A percentile compares a stretch with the other conserved stretches of the same genome.
Evolutionary conservation across 2,888 invertebrate genomes (phyloP).

Genomic region (Palloptera scutellata): DNA sequence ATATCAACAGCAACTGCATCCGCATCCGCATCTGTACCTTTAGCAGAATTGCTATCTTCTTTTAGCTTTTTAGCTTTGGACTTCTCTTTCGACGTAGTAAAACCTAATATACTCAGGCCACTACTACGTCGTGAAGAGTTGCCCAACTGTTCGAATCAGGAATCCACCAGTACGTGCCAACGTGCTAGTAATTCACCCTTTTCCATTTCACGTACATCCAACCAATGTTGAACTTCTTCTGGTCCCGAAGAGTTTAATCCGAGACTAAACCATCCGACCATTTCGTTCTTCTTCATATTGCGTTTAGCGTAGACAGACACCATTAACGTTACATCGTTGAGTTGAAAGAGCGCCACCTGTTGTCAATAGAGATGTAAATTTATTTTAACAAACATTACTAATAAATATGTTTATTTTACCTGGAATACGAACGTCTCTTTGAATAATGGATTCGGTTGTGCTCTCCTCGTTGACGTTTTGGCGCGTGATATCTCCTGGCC

Average conservation of each 20-base stretch:
- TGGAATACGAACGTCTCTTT: slow-evolving; percentile 97
- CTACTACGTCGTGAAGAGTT: slow-evolving; percentile 60
- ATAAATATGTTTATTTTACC: slow-evolving; percentile 65
- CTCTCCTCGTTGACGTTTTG: slow-evolving; percentile 90
- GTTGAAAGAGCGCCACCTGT: slow-evolving; percentile 92
- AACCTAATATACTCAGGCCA: slow-evolving; percentile 54
- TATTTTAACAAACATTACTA: background rate
- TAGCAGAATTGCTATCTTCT: slow-evolving; percentile 30
- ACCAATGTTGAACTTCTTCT: slow-evolving; percentile 92
- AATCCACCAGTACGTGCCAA: slow-evolving; percentile 90
- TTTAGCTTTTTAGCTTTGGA: slow-evolving; percentile 56
- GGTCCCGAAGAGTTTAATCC: slow-evolving; percentile 92
- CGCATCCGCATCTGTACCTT: slow-evolving; percentile 37
- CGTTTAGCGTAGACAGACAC: slow-evolving; percentile 92
- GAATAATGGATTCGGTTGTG: slow-evolving; percentile 94
- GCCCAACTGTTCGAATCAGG: slow-evolving; percentile 69
- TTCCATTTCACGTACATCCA: slow-evolving; percentile 86
- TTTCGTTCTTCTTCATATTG: slow-evolving; percentile 92
- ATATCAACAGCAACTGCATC: slow-evolving; percentile 62
- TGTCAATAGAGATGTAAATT: background rate
- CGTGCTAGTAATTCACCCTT: slow-evolving; percentile 90
- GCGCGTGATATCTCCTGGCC: slow-evolving; percentile 93
- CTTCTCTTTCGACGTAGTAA: slow-evolving; percentile 58
- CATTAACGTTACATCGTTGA: slow-evolving; percentile 94
- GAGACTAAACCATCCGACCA: slow-evolving; percentile 96